These are phyloP conservation scores for Andrena bicolor DNA, from an alignment of 2,888 invertebrate genomes.

Conservation along the genomic window DNA sequence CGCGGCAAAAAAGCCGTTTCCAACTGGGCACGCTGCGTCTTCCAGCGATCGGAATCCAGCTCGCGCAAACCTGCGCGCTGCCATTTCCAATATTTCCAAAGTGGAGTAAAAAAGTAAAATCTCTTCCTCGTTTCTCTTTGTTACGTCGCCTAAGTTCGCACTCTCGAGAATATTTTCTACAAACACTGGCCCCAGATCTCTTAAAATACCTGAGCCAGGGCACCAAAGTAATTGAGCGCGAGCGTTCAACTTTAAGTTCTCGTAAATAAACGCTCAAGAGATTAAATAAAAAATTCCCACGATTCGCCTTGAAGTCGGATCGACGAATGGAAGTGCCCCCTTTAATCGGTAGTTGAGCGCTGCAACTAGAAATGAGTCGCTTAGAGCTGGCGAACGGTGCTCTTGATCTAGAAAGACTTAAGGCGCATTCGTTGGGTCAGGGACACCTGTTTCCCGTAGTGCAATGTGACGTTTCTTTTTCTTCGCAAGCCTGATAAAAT, in stretches of 20 bases:
- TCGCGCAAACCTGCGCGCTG: background rate
- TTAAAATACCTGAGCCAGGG: too few species aligned
- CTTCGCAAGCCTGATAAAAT: background rate
- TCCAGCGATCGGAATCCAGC: background rate
- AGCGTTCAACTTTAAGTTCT: too few species aligned
- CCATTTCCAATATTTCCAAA: too few species aligned
- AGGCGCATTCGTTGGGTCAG: slow-evolving; percentile 38
- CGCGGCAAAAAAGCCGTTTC: slow-evolving; percentile 39
- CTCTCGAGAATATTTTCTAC: too few species aligned
- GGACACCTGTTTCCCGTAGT: slow-evolving; percentile 12
- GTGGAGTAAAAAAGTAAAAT: too few species aligned
- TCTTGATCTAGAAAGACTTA: slow-evolving; percentile 26
- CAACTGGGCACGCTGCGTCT: slow-evolving; percentile 1
- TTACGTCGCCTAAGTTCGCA: too few species aligned
- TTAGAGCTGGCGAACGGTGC: slow-evolving; percentile 7
- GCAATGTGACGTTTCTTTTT: background rate
- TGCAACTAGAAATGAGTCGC: background rate
- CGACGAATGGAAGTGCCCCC: background rate
- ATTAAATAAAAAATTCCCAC: too few species aligned
- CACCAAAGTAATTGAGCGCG: too few species aligned
- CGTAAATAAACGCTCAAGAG: too few species aligned
- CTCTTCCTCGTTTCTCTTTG: too few species aligned
- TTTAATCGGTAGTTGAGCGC: slow-evolving; percentile 1
- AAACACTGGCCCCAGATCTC: too few species aligned
- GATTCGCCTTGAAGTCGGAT: background rate